Conservation (phyloP, 2,888 invertebrate species). For the Acholoe squamosa region DNA sequence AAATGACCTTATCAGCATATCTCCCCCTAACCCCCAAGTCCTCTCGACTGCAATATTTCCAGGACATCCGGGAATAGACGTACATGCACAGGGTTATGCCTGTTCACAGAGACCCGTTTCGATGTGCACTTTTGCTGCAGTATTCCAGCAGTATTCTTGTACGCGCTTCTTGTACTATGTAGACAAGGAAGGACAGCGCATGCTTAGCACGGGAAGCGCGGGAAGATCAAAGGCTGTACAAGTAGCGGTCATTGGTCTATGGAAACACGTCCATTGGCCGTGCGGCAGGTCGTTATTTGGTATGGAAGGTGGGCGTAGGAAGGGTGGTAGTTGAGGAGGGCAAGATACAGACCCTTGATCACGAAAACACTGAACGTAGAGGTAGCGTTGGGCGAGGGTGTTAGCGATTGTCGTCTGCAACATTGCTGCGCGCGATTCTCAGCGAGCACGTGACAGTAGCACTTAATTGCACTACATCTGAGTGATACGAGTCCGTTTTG, state of each 20-base stretch:
- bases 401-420: conserved; percentile 44
- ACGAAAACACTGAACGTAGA: not conserved
- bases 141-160: not conserved
- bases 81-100: not conserved
- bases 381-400: not conserved
- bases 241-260: not conserved
- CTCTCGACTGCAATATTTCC: not conserved
- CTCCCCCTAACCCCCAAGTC: too few species aligned
- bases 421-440: not conserved
- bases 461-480: not conserved
- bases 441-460: not conserved
- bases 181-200: not conserved
- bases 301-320: not conserved
- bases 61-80: not conserved
- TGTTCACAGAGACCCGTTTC: not conserved
- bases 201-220: not conserved
- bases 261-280: conserved; percentile 10
- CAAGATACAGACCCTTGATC: conserved; percentile 27
- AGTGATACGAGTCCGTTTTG: not conserved
- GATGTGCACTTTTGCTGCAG: not conserved
- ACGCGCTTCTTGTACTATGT: too few species aligned
- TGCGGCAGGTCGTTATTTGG: not conserved
- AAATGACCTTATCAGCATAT: not conserved
- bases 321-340: not conserved
- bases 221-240: not conserved